A percentile compares a stretch with the other conserved stretches of the same genome.
phyloP scores from a whole-genome alignment of 2,113 vertebrate genomes.

The Stigmatopora nigra region DNA sequence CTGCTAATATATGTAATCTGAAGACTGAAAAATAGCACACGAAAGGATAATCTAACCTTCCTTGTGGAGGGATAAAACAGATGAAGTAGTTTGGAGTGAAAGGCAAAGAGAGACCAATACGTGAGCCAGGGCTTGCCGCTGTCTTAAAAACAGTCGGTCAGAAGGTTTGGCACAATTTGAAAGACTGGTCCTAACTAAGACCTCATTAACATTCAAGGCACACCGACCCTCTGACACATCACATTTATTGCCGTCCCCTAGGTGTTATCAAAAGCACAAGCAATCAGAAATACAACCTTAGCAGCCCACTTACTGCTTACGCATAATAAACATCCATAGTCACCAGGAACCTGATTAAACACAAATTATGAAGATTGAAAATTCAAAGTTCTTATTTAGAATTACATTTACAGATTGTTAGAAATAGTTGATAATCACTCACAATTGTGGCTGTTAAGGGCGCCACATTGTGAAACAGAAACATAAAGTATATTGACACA shows the following conservation, averaged over 20 bases:
- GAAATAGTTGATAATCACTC: background rate
- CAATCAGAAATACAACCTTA: conserved; percentile 14
- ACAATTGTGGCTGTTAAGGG: conserved; percentile 16
- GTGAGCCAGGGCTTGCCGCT: conserved; percentile 28
- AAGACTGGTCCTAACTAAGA: conserved; percentile 24
- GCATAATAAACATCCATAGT: background rate
- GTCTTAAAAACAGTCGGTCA: conserved; percentile 27
- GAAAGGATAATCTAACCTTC: background rate
- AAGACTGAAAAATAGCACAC: conserved; percentile 16
- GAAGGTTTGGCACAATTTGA: conserved; percentile 42
- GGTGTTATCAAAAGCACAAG: conserved; percentile 35
- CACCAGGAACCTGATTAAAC: background rate
- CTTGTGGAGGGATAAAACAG: background rate
- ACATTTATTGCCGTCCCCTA: conserved; percentile 44
- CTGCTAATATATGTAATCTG: background rate
- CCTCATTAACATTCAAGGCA: conserved; percentile 45
- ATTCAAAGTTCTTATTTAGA: background rate
- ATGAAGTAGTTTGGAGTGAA: conserved; percentile 10
- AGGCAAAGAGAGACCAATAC: conserved; percentile 15
- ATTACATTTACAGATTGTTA: background rate
- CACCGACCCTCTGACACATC: conserved; percentile 51
- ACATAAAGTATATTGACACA: conserved; percentile 8
- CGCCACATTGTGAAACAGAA: conserved; percentile 3
- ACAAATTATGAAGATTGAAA: background rate
- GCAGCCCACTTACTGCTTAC: conserved; percentile 43